Evolutionary conservation across 2,888 invertebrate genomes (phyloP), one percentile per base, ranked within the genome.

Genomic region (Caenorhabditis imperialis): DNA sequence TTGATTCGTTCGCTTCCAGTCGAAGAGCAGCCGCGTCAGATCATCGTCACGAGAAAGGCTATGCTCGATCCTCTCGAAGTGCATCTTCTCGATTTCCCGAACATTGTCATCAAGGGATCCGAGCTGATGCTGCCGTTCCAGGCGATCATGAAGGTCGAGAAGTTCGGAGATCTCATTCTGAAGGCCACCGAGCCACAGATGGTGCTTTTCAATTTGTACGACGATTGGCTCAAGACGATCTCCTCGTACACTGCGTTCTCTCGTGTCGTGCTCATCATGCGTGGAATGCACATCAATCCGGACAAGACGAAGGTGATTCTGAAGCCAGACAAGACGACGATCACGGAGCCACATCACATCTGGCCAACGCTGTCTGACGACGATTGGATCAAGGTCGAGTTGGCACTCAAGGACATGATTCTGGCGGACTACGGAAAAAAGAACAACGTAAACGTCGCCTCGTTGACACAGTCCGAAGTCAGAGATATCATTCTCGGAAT

Each of bases 101-200:
- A 99, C 90, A 99, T 99, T 89, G 98, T 99, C 67, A 99, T 99
- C 90, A 99, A 99, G 89, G 99, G 99, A 0, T 97, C 96, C 0
- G 99, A 99, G 89, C 90, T 99, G 76, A 98, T 99, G 90, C 90
- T 99, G 85, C 99, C 99, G 0, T 99, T 99, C 93, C 96, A 99
- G 89, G 98, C 86, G 18, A 85, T 86, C 48, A 86, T 86, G 86
- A 83, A 84, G 45, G 90, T 99, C 50, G 99, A 99, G 90, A 99
- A 99, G 90, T 98, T 99, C 88, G 99, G 99, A 62, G 99, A 99
- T 90, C 91, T 99, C 70, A 99, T 99, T 87, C 91, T 99, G 61
- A 99, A 99, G 90, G 99, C 99, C 1, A 99, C 97, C 0, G 99
- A 99, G 88, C 99, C 99, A 0, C 99, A 99, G 90, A 99, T 99